These are phyloP conservation scores for Cataglyphis hispanica DNA, from an alignment of 1,140 invertebrate genomes.

Conservation along the genomic window DNA sequence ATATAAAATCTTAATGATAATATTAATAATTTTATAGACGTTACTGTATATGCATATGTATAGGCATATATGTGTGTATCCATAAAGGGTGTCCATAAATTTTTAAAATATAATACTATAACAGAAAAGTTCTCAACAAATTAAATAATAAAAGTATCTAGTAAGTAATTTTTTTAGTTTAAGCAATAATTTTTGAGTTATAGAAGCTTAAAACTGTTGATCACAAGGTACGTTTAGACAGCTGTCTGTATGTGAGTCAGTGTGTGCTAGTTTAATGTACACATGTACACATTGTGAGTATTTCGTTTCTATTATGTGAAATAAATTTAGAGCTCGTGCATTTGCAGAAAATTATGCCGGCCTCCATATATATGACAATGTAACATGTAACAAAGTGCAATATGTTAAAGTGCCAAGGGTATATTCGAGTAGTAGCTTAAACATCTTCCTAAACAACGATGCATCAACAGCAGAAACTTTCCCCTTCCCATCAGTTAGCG, in stretches of 20 bases:
- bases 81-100: too few species aligned
- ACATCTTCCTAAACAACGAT: constrained; percentile 12
- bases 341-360: not conserved
- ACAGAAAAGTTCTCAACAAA: too few species aligned
- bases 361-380: not conserved
- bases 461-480: not conserved
- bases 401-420: not conserved
- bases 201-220: too few species aligned
- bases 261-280: too few species aligned
- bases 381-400: constrained; percentile 2
- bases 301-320: not conserved
- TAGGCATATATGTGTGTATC: not conserved
- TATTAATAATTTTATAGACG: not conserved
- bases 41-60: not conserved
- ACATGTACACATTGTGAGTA: too few species aligned
- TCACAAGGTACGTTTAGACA: too few species aligned
- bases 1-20: constrained; percentile 1
- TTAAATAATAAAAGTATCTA: too few species aligned
- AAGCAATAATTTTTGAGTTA: too few species aligned
- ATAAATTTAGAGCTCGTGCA: not conserved
- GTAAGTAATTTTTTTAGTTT: too few species aligned
- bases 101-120: too few species aligned
- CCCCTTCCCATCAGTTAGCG: constrained; percentile 1
- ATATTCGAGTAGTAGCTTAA: not conserved
- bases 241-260: too few species aligned